Conservation (phyloP, 2,888 invertebrate genomes). For the Drosophila imparisetae region DNA sequence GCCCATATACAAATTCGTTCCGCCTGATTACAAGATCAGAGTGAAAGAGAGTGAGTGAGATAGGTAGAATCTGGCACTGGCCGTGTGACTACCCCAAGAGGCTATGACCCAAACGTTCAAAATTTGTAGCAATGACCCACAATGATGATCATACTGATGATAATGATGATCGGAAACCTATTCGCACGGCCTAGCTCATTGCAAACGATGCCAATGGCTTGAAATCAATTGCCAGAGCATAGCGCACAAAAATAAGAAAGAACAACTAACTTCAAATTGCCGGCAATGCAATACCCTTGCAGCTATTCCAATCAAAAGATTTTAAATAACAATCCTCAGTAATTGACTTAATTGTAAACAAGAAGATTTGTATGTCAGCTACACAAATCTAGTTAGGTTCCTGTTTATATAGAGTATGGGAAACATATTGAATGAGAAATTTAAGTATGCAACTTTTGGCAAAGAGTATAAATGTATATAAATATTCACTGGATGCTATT, state of each 20-base stretch:
- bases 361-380: not conserved
- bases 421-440: not conserved
- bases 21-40: slow-evolving; percentile 78
- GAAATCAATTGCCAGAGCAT: slow-evolving; percentile 77
- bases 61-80: slow-evolving; percentile 12
- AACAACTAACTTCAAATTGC: slow-evolving; percentile 1
- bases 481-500: slow-evolving; percentile 41
- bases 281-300: slow-evolving; percentile 29
- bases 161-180: slow-evolving; percentile 69
- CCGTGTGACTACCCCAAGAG: slow-evolving; percentile 73
- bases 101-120: slow-evolving; percentile 81
- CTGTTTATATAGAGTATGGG: not conserved
- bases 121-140: slow-evolving; percentile 79
- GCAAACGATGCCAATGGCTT: slow-evolving; percentile 79
- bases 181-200: slow-evolving; percentile 77
- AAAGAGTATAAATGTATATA: slow-evolving; percentile 24
- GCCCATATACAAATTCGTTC: slow-evolving; percentile 81
- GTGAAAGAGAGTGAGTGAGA: slow-evolving; percentile 4
- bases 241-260: slow-evolving; percentile 38
- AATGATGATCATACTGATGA: slow-evolving; percentile 46
- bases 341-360: not conserved
- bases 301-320: not conserved
- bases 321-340: not conserved
- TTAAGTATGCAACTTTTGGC: not conserved
- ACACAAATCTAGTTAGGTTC: not conserved